These are phyloP conservation scores for Drosophila prosaltans DNA, from an alignment of 1,140 invertebrate genomes.

Conservation along the genomic window DNA sequence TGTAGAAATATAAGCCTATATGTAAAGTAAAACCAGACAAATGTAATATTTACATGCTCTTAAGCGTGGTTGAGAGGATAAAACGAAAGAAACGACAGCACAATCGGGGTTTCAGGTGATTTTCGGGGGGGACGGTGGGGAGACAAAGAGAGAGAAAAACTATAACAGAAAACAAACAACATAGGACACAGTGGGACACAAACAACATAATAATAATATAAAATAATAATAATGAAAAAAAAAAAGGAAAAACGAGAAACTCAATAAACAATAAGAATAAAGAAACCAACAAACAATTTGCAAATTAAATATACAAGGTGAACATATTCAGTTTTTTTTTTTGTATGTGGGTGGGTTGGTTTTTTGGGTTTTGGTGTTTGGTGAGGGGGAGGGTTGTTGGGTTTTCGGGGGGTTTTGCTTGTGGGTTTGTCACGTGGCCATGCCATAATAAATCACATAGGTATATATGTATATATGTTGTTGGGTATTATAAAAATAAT, in stretches of 20 bases:
- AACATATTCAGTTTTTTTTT: slow-evolving; percentile 29
- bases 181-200: slow-evolving; percentile 23
- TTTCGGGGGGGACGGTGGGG: neutral
- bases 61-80: neutral
- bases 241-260: neutral
- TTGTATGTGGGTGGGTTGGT: slow-evolving; percentile 9
- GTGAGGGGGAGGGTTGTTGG: neutral
- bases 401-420: slow-evolving; percentile 45
- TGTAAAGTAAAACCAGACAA: neutral
- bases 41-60: slow-evolving; percentile 15
- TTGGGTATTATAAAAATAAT: slow-evolving; percentile 41
- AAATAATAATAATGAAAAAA: neutral
- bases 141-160: neutral
- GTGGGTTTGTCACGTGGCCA: slow-evolving; percentile 59
- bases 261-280: slow-evolving; percentile 17
- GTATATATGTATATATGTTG: neutral
- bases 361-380: slow-evolving; percentile 28
- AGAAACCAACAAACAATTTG: slow-evolving; percentile 33
- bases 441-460: slow-evolving; percentile 68
- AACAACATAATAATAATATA: slow-evolving; percentile 10
- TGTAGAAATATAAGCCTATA: too few species aligned
- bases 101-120: slow-evolving; percentile 4
- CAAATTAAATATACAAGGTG: slow-evolving; percentile 53
- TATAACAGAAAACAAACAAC: slow-evolving; percentile 12
- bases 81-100: slow-evolving; percentile 3